phyloP scores from a whole-genome alignment of 2,113 vertebrate genomes.

The Ibidorhyncha struthersii region DNA sequence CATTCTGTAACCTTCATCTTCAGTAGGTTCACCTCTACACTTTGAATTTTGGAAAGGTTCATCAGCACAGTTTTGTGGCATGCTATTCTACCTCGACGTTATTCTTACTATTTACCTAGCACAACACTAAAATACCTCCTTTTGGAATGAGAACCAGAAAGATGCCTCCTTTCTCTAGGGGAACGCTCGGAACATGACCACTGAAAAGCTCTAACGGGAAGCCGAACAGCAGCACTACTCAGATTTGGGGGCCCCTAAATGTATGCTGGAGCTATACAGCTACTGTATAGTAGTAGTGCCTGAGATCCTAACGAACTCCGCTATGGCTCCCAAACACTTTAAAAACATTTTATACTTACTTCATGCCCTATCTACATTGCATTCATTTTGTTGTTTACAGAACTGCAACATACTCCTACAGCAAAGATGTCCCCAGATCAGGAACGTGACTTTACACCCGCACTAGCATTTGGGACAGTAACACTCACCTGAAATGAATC shows the following conservation, averaged over 20 bases:
- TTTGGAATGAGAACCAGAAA: background rate
- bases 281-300: background rate
- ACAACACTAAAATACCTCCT: background rate
- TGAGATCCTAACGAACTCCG: background rate
- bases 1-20: background rate
- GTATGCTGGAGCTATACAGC: background rate
- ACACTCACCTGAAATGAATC: background rate
- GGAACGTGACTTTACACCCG: background rate
- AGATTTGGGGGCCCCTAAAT: background rate
- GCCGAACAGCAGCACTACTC: background rate
- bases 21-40: background rate
- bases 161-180: background rate
- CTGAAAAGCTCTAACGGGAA: background rate
- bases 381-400: background rate
- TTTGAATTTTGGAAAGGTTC: background rate
- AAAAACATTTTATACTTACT: background rate
- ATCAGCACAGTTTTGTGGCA: background rate
- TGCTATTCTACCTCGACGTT: background rate
- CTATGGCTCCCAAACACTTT: background rate
- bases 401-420: background rate
- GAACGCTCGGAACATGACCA: background rate
- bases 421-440: background rate
- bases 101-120: background rate
- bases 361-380: background rate
- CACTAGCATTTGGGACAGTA: background rate